A percentile compares a stretch with the other conserved stretches of the same genome.
phyloP scores from a whole-genome alignment of 2,113 vertebrate genomes.

The Microcebus ravelobensis region DNA sequence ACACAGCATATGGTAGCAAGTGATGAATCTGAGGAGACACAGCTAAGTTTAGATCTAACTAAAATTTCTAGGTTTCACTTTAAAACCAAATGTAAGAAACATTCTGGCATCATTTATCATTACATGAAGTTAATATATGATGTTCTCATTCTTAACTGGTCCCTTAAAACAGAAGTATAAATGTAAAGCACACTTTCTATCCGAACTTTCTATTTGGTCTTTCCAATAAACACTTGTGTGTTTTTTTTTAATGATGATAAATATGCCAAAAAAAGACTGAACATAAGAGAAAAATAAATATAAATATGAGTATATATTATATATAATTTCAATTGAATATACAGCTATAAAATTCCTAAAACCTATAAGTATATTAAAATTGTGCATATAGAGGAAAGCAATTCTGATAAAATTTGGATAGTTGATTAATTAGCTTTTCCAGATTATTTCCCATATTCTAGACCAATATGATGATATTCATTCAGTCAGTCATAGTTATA shows the following conservation, averaged over 20 bases:
- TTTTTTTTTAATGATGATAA: not conserved
- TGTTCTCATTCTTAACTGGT: slow-evolving; percentile 49
- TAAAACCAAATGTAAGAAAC: slow-evolving; percentile 68
- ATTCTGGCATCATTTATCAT: slow-evolving; percentile 51
- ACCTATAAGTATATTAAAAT: not conserved
- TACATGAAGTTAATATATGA: slow-evolving; percentile 44
- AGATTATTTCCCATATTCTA: not conserved
- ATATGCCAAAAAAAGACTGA: not conserved
- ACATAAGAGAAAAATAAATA: not conserved
- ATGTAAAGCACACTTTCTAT: not conserved
- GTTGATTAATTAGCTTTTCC: not conserved
- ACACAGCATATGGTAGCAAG: slow-evolving; percentile 72
- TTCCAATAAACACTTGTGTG: not conserved
- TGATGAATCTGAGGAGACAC: slow-evolving; percentile 64
- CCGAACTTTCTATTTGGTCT: slow-evolving; percentile 7
- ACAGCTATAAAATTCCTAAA: not conserved
- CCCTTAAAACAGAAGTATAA: slow-evolving; percentile 7
- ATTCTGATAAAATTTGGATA: not conserved
- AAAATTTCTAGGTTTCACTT: slow-evolving; percentile 77
- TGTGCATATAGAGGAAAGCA: not conserved
- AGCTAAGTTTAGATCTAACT: slow-evolving; percentile 76
- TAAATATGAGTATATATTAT: not conserved
- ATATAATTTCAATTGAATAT: not conserved
- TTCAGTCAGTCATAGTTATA: not conserved
- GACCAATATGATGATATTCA: not conserved